Evolutionary conservation across 1,140 invertebrate species (phyloP).

Genomic region (Pachyrhynchus sulphureomaculatus): DNA sequence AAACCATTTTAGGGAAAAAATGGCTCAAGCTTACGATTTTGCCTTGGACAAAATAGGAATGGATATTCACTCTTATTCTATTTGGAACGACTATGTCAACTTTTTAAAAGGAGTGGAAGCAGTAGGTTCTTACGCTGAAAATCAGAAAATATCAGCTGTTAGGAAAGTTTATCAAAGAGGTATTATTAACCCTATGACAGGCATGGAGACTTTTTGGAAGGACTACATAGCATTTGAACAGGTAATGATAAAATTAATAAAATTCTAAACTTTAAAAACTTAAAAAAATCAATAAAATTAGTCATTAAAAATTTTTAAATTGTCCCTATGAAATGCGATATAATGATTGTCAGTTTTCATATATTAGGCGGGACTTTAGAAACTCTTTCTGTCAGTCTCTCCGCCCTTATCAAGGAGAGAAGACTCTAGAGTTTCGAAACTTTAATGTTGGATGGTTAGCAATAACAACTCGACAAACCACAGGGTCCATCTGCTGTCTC

Average conservation of each 20-base stretch:
- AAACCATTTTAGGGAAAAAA: conserved; percentile 94
- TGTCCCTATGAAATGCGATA: too few relatives aligned
- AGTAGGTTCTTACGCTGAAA: conserved; percentile 97
- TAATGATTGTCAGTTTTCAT: too few relatives aligned
- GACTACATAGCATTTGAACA: conserved; percentile 95
- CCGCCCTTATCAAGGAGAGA: too few relatives aligned
- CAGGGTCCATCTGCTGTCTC: too few relatives aligned
- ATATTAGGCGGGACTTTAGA: too few relatives aligned
- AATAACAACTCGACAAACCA: too few relatives aligned
- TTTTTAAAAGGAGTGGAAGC: conserved; percentile 98
- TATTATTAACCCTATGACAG: conserved; percentile 95
- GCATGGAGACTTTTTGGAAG: conserved; percentile 98
- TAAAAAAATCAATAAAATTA: neutral
- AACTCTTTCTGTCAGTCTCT: too few relatives aligned
- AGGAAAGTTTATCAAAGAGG: conserved; percentile 94
- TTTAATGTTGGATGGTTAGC: too few relatives aligned
- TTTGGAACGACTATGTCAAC: conserved; percentile 97
- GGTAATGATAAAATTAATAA: conserved; percentile 45
- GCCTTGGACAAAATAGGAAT: conserved; percentile 98
- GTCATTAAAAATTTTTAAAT: neutral
- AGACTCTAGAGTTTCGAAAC: too few relatives aligned
- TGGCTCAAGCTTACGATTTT: conserved; percentile 99
- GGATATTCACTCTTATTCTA: conserved; percentile 93
- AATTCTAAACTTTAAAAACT: neutral
- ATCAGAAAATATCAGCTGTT: conserved; percentile 97